Base-by-base conservation (phyloP, 2,888 invertebrate species). In the Tetranychus piercei region DNA sequence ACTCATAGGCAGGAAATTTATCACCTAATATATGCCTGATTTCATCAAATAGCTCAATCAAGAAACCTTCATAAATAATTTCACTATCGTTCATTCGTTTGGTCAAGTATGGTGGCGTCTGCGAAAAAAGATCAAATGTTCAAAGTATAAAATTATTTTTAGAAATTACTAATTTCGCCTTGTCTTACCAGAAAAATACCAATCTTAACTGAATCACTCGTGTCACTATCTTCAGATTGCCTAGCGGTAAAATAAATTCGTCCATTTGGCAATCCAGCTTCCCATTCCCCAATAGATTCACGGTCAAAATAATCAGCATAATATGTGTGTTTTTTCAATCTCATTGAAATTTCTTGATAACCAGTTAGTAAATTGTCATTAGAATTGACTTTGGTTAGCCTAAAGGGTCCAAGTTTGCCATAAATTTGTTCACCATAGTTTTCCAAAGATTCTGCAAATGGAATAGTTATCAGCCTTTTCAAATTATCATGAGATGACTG, bases 151-250 rank as follows among this genome's bases (percentile, higher is more conserved):
- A 73, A 64, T 55, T 67, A n/a, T 9, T 67, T n/a, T 22, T 9
- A 44, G 9, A 44, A 44, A 72, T 72, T 6, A 22, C 34, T 34
- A 4, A 4, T 34, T 34, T 34, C 34, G 34, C 4, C 3, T 34
- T 34, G 34, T 34, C 6, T 23, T 34, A 23, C 69, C 69, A 69
- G 11, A 6, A 18, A 69, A 67, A 67, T 3, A 18, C 91, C 90
- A 90, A 96, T 91, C 74, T 88, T 88, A 0, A 44, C 34, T 64
- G 55, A 20, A 20, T 73, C 73, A 55, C 45, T 44, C 7, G 44
- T 7, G 44, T 64, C 22, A 8, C 45, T 44, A 18, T 55, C 64
- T 22, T 73, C 73, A 18, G n/a, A 34, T 44, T 44, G 43, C 7
- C 20, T 43, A 64, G 55, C 73, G 11, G 22, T 76, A 15, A 72